Evolutionary conservation across 2,113 vertebrate species (phyloP).

Genomic region (Alligator mississippiensis): DNA sequence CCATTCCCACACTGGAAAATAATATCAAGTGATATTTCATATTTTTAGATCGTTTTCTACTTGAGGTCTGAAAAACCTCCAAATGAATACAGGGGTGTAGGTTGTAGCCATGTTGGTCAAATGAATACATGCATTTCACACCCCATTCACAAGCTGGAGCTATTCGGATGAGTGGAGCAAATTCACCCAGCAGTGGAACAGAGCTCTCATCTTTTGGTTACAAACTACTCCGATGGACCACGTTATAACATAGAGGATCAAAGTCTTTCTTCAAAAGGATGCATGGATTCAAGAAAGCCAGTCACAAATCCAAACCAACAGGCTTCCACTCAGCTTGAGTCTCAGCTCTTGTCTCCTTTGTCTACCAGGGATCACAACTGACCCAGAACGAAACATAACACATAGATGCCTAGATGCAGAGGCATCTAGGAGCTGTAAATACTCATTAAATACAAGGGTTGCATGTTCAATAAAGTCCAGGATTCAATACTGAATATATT

Average conservation of each 20-base stretch:
- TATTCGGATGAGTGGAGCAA: no score
- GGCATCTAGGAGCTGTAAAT: neutral
- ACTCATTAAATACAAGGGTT: rapidly evolving
- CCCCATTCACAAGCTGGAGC: no score
- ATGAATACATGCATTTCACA: no score
- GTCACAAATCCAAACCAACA: neutral
- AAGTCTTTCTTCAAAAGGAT: neutral
- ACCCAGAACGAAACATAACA: rapidly evolving
- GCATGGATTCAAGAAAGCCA: neutral
- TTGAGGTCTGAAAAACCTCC: no score
- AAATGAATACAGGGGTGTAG: no score
- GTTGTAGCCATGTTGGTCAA: no score
- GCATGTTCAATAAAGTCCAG: neutral
- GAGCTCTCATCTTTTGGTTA: neutral
- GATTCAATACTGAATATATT: neutral
- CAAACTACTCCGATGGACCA: neutral
- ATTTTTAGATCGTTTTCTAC: no score
- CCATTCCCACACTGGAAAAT: no score
- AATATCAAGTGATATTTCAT: no score
- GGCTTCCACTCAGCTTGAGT: neutral
- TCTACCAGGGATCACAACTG: neutral
- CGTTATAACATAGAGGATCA: neutral
- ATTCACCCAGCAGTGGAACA: neutral
- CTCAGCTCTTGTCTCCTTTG: neutral
- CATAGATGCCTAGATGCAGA: neutral